Percentiles rank a stretch among this genome's conserved stretches.
Evolutionary conservation across 1,140 invertebrate genomes (phyloP).

Genomic region (Chlorops oryzae): DNA sequence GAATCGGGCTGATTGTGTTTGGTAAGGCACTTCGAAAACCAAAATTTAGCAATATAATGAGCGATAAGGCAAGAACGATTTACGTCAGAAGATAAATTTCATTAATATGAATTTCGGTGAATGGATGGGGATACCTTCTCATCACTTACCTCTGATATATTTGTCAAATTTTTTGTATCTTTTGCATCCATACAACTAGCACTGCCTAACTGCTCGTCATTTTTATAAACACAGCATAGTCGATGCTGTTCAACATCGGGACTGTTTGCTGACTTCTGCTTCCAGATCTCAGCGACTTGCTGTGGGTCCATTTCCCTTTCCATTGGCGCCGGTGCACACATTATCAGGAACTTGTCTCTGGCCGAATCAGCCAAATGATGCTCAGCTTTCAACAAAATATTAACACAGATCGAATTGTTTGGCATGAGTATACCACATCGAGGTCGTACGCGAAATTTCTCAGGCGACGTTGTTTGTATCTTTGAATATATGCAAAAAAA

Average conservation of each 20-base stretch:
- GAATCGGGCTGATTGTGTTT: no score
- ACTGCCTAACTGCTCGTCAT: background rate
- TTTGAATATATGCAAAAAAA: slow-evolving; percentile 5
- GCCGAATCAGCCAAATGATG: slow-evolving; percentile 21
- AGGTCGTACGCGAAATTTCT: slow-evolving; percentile 85
- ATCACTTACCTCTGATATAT: background rate
- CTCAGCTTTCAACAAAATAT: slow-evolving; percentile 34
- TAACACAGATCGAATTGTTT: slow-evolving; percentile 40
- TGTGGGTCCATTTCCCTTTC: slow-evolving; percentile 1
- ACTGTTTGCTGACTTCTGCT: slow-evolving; percentile 14
- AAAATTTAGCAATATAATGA: no score
- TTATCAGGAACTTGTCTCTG: slow-evolving; percentile 44
- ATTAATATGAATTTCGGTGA: no score
- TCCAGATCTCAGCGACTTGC: slow-evolving; percentile 31
- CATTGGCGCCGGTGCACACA: slow-evolving; percentile 21
- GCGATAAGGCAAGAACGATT: no score
- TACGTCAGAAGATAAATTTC: no score
- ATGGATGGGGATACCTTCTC: background rate
- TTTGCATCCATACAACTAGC: background rate
- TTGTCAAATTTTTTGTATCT: background rate
- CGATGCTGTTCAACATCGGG: slow-evolving; percentile 36
- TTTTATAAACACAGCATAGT: slow-evolving; percentile 22
- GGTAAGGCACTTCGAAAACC: no score
- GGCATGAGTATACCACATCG: slow-evolving; percentile 68
- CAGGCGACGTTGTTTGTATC: slow-evolving; percentile 56